Base-by-base conservation (phyloP, 2,888 invertebrate genomes). In the Quadroppia sp. region DNA sequence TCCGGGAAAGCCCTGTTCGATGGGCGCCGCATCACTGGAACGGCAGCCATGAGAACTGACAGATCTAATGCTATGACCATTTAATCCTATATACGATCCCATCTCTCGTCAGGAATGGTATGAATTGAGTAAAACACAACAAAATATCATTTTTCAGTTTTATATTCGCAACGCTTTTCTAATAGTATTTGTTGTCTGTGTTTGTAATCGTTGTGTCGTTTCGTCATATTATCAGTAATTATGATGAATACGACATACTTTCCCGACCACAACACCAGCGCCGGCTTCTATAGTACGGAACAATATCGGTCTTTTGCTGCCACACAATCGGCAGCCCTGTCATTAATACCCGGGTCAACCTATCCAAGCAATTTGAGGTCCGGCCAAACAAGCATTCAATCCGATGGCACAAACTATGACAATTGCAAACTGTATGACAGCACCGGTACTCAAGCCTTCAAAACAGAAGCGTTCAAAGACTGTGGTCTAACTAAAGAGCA, bases 241-340 rank as follows among this genome's bases (percentile, higher is more conserved):
- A 73, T 73, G 73, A 74, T 70, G 74, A 70, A 74, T 40, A 74
- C 74, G 23, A 50, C 69, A 20, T 74, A 74, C 45, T 74, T 74
- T 23, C 69, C 17, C 2, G 7, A 67, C 23, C 30, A 20, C 23
- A 40, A 4, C 13, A 1, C 67, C 0, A 64, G 45, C n/a, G 25
- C 40, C 32, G 93, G 93, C 84, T 94, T 94, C 87, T 94, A 94
- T 86, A 92, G 93, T 89, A 92, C 85, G 89, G 92, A 85, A 84
- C 88, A 80, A n/a, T n/a, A n/a, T n/a, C n/a, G n/a, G n/a, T n/a
- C n/a, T n/a, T n/a, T n/a, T n/a, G n/a, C n/a, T n/a, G n/a, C n/a
- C n/a, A n/a, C n/a, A n/a, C 75, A 72, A 56, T 73, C 73, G 9
- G 70, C 69, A 3, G 53, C 53, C 1, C 70, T 74, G 7, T 74